A percentile compares a stretch with the other conserved stretches of the same genome.
These are phyloP conservation scores for Oryzias celebensis DNA, from an alignment of 2,113 vertebrate genomes.

Conservation along the genomic window DNA sequence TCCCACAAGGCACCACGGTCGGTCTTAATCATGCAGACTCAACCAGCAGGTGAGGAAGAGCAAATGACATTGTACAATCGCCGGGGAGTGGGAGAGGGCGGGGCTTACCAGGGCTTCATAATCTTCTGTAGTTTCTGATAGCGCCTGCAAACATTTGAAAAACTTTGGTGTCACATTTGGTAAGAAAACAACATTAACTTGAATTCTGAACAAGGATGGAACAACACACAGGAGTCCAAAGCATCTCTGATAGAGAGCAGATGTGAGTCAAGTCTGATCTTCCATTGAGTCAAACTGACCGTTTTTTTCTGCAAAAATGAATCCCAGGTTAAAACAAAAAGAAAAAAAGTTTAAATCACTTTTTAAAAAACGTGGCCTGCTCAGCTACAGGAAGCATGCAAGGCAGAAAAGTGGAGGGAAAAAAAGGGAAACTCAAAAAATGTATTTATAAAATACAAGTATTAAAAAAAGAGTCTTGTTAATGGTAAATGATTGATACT, in stretches of 20 bases:
- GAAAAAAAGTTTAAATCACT: not conserved
- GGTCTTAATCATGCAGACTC: constrained; percentile 82
- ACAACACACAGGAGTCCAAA: constrained; percentile 11
- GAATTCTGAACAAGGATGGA: constrained; percentile 21
- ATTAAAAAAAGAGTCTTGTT: too few relatives aligned
- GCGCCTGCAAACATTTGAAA: constrained; percentile 93
- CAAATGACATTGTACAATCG: constrained; percentile 67
- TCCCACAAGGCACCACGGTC: constrained; percentile 54
- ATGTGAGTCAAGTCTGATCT: not conserved
- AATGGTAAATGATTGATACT: too few relatives aligned
- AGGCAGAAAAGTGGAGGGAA: constrained; percentile 42
- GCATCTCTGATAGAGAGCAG: constrained; percentile 9
- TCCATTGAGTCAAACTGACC: not conserved
- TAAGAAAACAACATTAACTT: constrained; percentile 40
- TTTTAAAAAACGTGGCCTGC: not conserved
- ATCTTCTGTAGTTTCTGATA: constrained; percentile 99
- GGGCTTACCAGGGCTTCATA: constrained; percentile 99
- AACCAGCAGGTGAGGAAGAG: constrained; percentile 73
- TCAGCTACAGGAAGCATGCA: constrained; percentile 43
- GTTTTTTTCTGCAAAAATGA: not conserved
- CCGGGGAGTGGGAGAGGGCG: constrained; percentile 42
- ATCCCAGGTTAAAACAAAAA: too few relatives aligned
- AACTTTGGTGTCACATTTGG: constrained; percentile 82
- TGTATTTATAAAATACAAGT: too few relatives aligned
- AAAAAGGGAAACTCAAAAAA: constrained; percentile 27